Percentiles rank a stretch among this genome's conserved stretches.
Conservation (phyloP, 1,140 invertebrate genomes). For the Cydia splendana region DNA sequence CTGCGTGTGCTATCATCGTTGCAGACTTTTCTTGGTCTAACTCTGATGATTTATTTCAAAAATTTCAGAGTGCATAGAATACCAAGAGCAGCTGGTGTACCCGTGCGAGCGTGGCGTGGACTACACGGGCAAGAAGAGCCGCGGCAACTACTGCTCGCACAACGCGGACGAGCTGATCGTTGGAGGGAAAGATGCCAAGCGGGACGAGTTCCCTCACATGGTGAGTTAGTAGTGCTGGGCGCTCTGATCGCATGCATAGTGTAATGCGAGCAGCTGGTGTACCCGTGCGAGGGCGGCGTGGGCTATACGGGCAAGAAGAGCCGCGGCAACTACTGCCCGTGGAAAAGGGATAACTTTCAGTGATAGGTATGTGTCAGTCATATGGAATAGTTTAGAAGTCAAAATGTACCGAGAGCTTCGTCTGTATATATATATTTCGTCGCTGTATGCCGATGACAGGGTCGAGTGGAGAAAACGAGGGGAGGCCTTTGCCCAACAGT, state of each 20-base stretch:
- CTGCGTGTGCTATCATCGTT: too few species aligned
- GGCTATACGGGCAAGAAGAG: slow-evolving; percentile 32
- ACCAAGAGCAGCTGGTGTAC: slow-evolving; percentile 46
- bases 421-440: too few species aligned
- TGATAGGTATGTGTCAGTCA: too few species aligned
- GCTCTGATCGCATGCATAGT: slow-evolving; percentile 41
- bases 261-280: slow-evolving; percentile 46
- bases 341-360: too few species aligned
- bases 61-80: slow-evolving; percentile 51
- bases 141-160: slow-evolving; percentile 44
- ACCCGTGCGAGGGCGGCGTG: slow-evolving; percentile 42
- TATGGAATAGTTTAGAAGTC: too few species aligned
- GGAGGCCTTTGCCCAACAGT: too few species aligned
- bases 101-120: slow-evolving; percentile 42
- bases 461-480: too few species aligned
- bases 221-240: background rate
- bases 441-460: too few species aligned
- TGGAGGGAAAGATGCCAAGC: slow-evolving; percentile 43
- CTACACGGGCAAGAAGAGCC: slow-evolving; percentile 32
- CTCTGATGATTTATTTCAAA: background rate
- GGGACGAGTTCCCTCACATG: slow-evolving; percentile 47
- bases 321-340: slow-evolving; percentile 38
- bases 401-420: too few species aligned
- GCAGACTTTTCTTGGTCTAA: too few species aligned
- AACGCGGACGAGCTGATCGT: slow-evolving; percentile 45